Evolutionary conservation across 2,113 vertebrate species (phyloP).

Genomic region (Carassius gibelio): DNA sequence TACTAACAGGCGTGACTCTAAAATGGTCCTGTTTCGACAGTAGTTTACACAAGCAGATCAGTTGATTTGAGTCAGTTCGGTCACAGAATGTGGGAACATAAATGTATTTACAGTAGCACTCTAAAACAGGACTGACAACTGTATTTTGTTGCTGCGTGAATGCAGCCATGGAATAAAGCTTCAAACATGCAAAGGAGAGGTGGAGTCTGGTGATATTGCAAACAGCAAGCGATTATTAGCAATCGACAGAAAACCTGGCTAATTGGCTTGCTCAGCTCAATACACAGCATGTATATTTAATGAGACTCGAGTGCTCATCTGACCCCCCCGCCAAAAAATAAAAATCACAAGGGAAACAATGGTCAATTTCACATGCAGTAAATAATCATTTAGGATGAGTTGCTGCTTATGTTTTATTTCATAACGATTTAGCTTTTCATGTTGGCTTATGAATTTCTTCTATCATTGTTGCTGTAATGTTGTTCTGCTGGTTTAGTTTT

Average conservation of each 20-base stretch:
- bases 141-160: not conserved
- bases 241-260: conserved; percentile 51
- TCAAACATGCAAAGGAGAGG: conserved; percentile 27
- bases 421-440: conserved; percentile 37
- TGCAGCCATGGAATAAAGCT: conserved; percentile 7
- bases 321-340: conserved; percentile 40
- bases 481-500: not conserved
- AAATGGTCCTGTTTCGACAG: not conserved
- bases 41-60: not conserved
- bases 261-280: conserved; percentile 61
- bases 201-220: conserved; percentile 35
- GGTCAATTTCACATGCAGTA: conserved; percentile 55
- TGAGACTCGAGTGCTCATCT: conserved; percentile 53
- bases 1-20: not conserved
- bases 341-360: conserved; percentile 52
- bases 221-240: conserved; percentile 55
- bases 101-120: not conserved
- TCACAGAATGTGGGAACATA: not conserved
- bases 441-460: not conserved
- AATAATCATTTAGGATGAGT: conserved; percentile 56
- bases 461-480: not conserved
- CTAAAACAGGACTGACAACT: conserved; percentile 16
- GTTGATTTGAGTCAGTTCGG: not conserved
- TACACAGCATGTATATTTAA: conserved; percentile 63
- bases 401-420: conserved; percentile 49